Base-by-base conservation (phyloP, 2,888 invertebrate genomes). In the Plagiodera versicolora region DNA sequence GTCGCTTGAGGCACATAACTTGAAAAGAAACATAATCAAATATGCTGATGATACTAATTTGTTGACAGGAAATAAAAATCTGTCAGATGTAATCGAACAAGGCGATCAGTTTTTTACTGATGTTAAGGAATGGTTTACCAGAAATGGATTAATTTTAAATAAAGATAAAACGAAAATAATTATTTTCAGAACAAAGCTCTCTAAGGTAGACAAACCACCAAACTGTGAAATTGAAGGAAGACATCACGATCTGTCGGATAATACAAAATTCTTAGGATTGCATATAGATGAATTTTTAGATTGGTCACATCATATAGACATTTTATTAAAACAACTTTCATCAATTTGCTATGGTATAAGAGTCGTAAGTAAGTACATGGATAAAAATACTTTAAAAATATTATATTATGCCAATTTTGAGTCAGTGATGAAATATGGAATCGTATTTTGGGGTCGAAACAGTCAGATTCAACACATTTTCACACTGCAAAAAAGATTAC, bases 391-490 rank as follows among this genome's bases (percentile, higher is more conserved):
- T 16, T 17, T 16, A 6, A 51, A 14, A 14, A 51, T 32, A 1
- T 1, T 51, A 10, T 51, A 51, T 30, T 32, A 8, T 30, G 51
- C 30, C 16, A 51, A 51, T 32, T 51, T 51, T 11, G 16, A 51
- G 11, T 51, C 11, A 14, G 8, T 32, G 16, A 1, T 51, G 18
- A 28, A 10, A 19, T 51, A 51, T 32, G 51, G 51, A 2, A 30
- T 51, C 10, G 32, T 51, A 28, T 51, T 51, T 16, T 51, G 51
- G 51, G 51, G 28, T 18, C 30, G 30, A 6, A 5, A 48, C 19
- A 48, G 48, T 18, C n/a, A 9, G 4, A 19, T 28, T 10, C 48
- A 48, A 18, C 14, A 19, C 9, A 14, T 18, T 2, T 48, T 48
- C n/a, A 20, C 20, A 9, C 9, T 14, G 8, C 48, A 48, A 48